These are phyloP conservation scores for Sycobia sp. DNA, from an alignment of 1,140 invertebrate species.

Conservation along the genomic window DNA sequence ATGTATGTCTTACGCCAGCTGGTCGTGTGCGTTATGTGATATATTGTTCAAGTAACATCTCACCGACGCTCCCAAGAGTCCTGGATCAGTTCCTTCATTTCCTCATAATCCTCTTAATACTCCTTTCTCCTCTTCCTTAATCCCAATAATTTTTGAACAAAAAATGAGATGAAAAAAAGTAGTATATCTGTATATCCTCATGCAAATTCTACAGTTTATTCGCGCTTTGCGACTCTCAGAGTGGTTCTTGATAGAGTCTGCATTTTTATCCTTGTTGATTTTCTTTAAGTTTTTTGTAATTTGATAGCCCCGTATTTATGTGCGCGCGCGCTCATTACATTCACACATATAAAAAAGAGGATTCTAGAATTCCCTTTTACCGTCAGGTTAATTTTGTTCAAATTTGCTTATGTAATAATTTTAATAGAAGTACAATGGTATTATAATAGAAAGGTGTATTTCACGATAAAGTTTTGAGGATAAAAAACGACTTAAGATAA, in stretches of 20 bases:
- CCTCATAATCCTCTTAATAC: conserved; percentile 42
- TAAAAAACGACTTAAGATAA: conserved; percentile 8
- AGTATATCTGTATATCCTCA: conserved; percentile 13
- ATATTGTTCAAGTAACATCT: no score
- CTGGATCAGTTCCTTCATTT: conserved; percentile 42
- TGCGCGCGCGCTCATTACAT: conserved; percentile 29
- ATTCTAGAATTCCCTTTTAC: conserved; percentile 7
- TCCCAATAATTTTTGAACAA: conserved; percentile 32
- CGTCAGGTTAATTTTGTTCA: conserved; percentile 1
- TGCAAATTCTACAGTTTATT: conserved; percentile 25
- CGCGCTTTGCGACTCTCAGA: conserved; percentile 11
- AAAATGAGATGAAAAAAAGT: conserved; percentile 3
- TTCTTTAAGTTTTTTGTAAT: conserved; percentile 19
- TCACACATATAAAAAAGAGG: conserved; percentile 24
- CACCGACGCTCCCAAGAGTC: conserved; percentile 46
- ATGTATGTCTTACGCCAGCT: conserved; percentile 40
- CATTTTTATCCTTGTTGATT: conserved; percentile 29
- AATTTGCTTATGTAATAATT: no score
- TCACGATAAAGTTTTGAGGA: conserved; percentile 3
- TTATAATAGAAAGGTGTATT: no score
- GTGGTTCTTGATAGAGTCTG: conserved; percentile 13
- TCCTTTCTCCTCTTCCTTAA: conserved; percentile 36
- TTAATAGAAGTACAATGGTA: no score
- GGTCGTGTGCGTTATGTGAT: no score
- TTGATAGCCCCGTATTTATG: conserved; percentile 11